Evolutionary conservation across 2,888 invertebrate genomes (phyloP), one percentile per base, ranked within the genome.

Genomic region (Nephrotoma guestfalica): DNA sequence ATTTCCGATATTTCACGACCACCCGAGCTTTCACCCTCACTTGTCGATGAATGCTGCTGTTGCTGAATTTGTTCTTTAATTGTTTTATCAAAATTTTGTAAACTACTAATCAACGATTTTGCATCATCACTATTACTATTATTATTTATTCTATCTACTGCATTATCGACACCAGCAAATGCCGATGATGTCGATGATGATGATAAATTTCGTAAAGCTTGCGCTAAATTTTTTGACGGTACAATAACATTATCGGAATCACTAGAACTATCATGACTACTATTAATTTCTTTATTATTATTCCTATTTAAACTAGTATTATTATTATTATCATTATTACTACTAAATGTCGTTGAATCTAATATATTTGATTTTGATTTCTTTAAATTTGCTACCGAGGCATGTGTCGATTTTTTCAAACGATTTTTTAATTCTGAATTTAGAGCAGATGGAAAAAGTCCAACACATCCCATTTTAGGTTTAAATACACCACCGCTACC

Each of bases 1-100:
- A 92, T 92, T 85, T 91, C 90, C 85, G 91, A 90, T 87, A 92
- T 91, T 88, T 92, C 92, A 6, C 92, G 90, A 13, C 92, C 92
- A 18, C 92, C 92, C 3, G 92, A 92, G 87, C 92, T 92, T 88
- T 92, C 92, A 51, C 92, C 92, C 87, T 92, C 92, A 13, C 92
- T 92, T 1, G 91, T 91, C 1, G 91, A 91, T 15, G 86, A 86
- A 40, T 86, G 86, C 30, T 86, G 87, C 43, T 86, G 43, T 9
- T 87, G 86, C 18, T 41, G 9, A 51, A 83, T n/a, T 43, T 71
- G n/a, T 18, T 86, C 51, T 18, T 30, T 41, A 41, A 85, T 57
- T 87, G 89, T 86, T 86, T 88, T 88, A 87, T 91, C 90, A 86
- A 91, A 87, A 87, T 90, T 90, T 71, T 90, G 89, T 13, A 91